Evolutionary conservation across 2,113 vertebrate species (phyloP).

Genomic region (Coryphaenoides rupestris): DNA sequence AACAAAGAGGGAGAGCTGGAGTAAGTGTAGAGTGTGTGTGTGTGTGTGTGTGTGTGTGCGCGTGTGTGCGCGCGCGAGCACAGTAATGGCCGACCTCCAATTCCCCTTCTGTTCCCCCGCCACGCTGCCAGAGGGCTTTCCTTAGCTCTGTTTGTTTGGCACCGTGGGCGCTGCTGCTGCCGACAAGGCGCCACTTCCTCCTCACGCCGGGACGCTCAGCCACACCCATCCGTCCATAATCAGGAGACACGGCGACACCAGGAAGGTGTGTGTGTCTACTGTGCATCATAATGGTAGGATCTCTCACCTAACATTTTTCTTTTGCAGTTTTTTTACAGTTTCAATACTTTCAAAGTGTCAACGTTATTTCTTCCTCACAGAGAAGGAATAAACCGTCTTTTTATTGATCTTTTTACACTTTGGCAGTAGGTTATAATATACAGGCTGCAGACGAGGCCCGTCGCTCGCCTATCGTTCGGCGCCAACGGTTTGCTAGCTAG

Average conservation of each 20-base stretch:
- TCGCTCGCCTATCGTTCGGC: too few species aligned
- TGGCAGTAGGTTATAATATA: too few species aligned
- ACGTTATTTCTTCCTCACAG: too few species aligned
- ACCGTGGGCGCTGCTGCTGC: conserved; percentile 31
- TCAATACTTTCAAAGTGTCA: too few species aligned
- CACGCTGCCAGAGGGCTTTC: conserved; percentile 35
- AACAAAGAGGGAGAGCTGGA: conserved; percentile 11
- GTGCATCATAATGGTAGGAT: too few species aligned
- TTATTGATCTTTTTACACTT: too few species aligned
- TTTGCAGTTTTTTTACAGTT: too few species aligned
- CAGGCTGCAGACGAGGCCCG: too few species aligned
- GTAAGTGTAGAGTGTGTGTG: not conserved
- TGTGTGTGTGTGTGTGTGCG: conserved; percentile 1
- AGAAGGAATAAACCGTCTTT: too few species aligned
- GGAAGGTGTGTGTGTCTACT: too few species aligned
- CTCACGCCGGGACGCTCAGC: not conserved
- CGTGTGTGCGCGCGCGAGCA: not conserved
- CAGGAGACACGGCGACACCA: conserved; percentile 13
- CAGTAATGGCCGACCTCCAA: conserved; percentile 27
- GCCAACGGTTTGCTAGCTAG: conserved; percentile 4
- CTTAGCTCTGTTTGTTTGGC: conserved; percentile 39
- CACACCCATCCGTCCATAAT: conserved; percentile 8
- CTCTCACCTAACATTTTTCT: conserved; percentile 1
- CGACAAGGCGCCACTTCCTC: conserved; percentile 19
- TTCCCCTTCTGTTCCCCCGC: conserved; percentile 22